Percentiles rank a stretch among this genome's conserved stretches.
Conservation (phyloP, 2,113 vertebrate genomes). For the Ciconia boyciana region DNA sequence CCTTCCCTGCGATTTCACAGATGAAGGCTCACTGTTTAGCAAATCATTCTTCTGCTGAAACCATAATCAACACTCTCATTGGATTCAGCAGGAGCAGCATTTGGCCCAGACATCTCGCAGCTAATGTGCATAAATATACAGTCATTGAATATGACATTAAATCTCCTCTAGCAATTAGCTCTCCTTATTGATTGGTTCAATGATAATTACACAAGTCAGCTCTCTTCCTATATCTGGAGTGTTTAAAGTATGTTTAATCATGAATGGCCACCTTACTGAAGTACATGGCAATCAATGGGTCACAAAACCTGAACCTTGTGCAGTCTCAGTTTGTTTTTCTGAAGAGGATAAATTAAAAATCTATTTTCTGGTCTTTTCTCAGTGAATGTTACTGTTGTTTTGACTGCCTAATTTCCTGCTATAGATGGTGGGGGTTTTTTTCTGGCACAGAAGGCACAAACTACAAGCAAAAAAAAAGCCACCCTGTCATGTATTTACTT, state of each 20-base stretch:
- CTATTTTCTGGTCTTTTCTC: background rate
- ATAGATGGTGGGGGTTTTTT: fast-evolving
- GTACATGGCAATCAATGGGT: background rate
- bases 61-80: background rate
- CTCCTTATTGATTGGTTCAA: background rate
- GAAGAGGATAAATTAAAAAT: background rate
- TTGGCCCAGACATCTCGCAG: background rate
- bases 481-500: background rate
- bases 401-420: background rate
- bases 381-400: background rate
- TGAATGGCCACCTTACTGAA: background rate
- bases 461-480: background rate
- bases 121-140: background rate
- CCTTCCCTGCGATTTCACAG: background rate
- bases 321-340: background rate
- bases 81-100: background rate
- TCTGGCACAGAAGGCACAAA: background rate
- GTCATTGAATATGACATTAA: background rate
- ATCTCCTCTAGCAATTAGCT: background rate
- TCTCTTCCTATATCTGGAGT: background rate
- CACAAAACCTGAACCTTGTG: background rate
- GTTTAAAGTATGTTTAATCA: background rate
- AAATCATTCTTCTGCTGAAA: background rate
- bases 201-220: background rate
- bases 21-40: background rate